Evolutionary conservation across 2,888 invertebrate genomes (phyloP), one percentile per base, ranked within the genome.

Genomic region (Antheraea yamamai): DNA sequence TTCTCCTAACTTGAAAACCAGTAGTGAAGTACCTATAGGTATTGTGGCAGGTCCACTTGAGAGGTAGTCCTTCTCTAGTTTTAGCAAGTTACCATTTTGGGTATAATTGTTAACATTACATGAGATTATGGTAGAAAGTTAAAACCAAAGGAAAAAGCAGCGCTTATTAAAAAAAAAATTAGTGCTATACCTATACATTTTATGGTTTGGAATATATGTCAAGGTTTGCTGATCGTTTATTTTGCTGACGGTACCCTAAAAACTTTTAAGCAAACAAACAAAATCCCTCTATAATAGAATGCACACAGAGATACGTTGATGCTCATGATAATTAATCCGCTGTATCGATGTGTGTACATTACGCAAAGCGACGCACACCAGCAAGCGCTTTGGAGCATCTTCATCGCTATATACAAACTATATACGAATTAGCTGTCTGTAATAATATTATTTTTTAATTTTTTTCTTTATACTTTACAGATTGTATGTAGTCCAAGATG

Each of bases 321-420:
- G 74, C 20, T 72, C 74, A 75, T 72, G 47, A 75, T 75, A 72
- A 75, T 75, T 75, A 52, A 72, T 61, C 61, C 72, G 72, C 71
- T 64, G 61, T 72, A 75, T 61, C 74, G 12, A 12, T 47, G 47
- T 47, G 71, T 72, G 26, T 61, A 72, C 58, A 58, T 75, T 75
- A 71, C 18, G 61, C 20, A 72, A 75, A 26, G n/a, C 30, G 30
- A 30, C 47, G 72, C 74, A 72, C 70, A 70, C 70, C 39, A 4
- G 39, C 18, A 70, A 12, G 39, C 20, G 20, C n/a, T 58, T 66
- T 66, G 64, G 73, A 35, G 14, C 73, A 75, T 75, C 75, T 75
- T 75, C 73, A n/a, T 73, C 18, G 68, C 52, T 75, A 75, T 75
- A 75, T 61, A 70, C 39, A 73, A 47, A 64, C 64, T 30, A 3